phyloP scores from a whole-genome alignment of 2,113 vertebrate species.

The Bombycilla garrulus region DNA sequence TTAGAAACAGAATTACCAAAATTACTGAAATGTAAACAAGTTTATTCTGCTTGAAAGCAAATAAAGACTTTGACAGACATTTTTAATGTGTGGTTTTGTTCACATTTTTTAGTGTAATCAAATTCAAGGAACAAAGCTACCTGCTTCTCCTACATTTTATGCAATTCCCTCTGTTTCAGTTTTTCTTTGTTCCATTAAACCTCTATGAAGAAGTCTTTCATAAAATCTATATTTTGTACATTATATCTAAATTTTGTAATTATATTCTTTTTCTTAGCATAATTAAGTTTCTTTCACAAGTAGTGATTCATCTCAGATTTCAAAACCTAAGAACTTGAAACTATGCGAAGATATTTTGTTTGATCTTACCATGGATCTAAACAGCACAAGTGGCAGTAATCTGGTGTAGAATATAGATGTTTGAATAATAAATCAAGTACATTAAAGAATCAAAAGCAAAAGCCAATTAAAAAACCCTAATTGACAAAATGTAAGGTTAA shows the following conservation, averaged over 20 bases:
- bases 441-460: neutral
- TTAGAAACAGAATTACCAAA: neutral
- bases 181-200: neutral
- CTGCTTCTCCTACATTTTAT: neutral
- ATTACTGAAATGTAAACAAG: neutral
- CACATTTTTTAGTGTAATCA: neutral
- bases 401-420: neutral
- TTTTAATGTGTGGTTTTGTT: neutral
- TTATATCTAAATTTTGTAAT: neutral
- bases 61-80: neutral
- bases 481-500: neutral
- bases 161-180: neutral
- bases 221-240: neutral
- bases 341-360: neutral
- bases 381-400: neutral
- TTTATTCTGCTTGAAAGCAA: neutral
- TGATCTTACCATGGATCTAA: neutral
- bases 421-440: neutral
- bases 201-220: neutral
- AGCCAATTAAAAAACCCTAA: neutral
- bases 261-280: neutral
- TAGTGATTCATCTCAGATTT: neutral
- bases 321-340: neutral
- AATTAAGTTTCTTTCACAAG: neutral
- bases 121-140: neutral